Base-by-base conservation (phyloP, 2,888 invertebrate genomes). In the Epinotia bilunana region DNA sequence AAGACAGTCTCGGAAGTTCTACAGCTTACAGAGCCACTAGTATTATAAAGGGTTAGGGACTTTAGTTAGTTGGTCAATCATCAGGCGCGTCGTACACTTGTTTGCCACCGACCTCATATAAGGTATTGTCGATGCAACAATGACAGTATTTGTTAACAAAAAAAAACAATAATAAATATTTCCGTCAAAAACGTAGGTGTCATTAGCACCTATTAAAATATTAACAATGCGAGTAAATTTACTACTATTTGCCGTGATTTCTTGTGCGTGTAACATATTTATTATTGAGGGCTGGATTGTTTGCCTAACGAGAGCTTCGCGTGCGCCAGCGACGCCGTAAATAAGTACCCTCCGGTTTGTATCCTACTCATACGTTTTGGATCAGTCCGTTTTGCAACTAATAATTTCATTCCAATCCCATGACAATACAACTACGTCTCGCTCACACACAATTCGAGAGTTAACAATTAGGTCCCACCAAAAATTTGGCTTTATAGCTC, bases 261-360 rank as follows among this genome's bases (percentile, higher is more conserved):
- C 62, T 73, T 69, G 77, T 77, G 77, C 81, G 78, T 79, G 77
- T 80, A 79, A 78, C 80, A 70, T 80, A 81, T 84, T 82, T 83
- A 82, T 85, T 84, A 83, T 84, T 83, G 81, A 82, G 79, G 79
- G 76, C 78, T 70, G 76, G 73, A 82, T 80, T 81, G 82, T 80
- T 79, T 79, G 76, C 77, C 79, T 86, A 88, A 90, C 85, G 86
- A 88, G 84, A 82, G 83, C 76, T 80, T 88, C 78, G 89, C 88
- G 87, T 89, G 89, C 77, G 77, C 76, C 74, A 73, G 79, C 79
- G 53, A 53, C 80, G 78, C 81, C 76, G 73, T 80, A 80, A 79
- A 81, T 78, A 77, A 6, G 5, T n/a, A n/a, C 6, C 78, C 76
- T 78, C 77, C 76, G 77, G 79, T 79, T 81, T 77, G 77, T 79